Conservation (phyloP, 2,113 vertebrate genomes). For the Aspiorhynchus laticeps region DNA sequence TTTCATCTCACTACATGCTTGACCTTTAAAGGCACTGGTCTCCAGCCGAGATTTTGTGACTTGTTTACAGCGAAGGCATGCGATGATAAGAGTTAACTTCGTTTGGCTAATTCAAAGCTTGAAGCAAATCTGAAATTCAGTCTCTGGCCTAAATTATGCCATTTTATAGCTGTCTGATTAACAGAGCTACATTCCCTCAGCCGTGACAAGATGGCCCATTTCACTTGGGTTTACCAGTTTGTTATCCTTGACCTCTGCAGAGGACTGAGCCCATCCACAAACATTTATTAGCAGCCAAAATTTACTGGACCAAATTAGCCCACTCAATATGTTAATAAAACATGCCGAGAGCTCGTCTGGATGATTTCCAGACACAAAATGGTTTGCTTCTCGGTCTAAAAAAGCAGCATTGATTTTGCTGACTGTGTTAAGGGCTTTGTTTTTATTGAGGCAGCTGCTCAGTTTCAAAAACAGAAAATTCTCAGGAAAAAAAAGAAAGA, state of each 20-base stretch:
- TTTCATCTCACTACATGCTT: constrained; percentile 21
- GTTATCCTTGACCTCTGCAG: constrained; percentile 52
- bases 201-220: background rate
- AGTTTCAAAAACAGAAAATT: constrained; percentile 3
- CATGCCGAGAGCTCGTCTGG: constrained; percentile 48
- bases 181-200: background rate
- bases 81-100: background rate
- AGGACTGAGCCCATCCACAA: constrained; percentile 29
- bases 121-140: background rate
- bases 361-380: constrained; percentile 40
- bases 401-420: constrained; percentile 25
- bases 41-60: background rate
- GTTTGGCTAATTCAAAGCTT: background rate
- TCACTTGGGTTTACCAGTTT: constrained; percentile 29
- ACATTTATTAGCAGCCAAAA: constrained; percentile 48
- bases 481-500: background rate
- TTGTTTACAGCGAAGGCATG: background rate
- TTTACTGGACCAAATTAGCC: constrained; percentile 46
- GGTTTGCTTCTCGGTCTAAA: constrained; percentile 6
- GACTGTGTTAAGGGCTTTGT: constrained; percentile 4
- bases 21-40: constrained; percentile 13
- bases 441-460: constrained; percentile 26
- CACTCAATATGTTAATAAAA: constrained; percentile 55
- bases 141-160: background rate
- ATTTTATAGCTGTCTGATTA: constrained; percentile 41